Evolutionary conservation across 2,113 vertebrate species (phyloP), one percentile per base, ranked within the genome.

Genomic region (Aix galericulata): DNA sequence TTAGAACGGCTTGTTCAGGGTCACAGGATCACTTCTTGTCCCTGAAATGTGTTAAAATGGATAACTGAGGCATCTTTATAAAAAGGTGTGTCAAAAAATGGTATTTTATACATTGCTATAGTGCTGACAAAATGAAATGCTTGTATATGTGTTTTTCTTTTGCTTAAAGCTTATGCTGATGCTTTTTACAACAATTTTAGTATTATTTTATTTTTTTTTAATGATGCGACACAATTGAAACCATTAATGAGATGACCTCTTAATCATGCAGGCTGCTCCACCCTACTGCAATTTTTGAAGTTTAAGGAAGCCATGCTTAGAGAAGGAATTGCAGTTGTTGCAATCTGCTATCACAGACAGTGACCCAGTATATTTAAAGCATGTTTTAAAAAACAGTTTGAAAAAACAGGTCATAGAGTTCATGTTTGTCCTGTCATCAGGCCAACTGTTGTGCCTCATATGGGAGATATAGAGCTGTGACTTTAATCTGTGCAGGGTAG

Each of bases 361-460:
- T 52, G 80, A 92, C 26, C 69, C 46, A 22, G 42, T 84, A 64
- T 76, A 82, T 94, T 92, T 94, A 86, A 96, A 95, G 66, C 50
- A 67, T 21, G 36, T 29, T 93, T 34, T 86, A 59, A 89, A 94
- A 87, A 86, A 9, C 79, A 66, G 36, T 81, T 93, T 75, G 82
- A 67, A 91, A 95, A 96, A 95, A 62, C 73, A 59, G 92, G 94
- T 94, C 94, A 93, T 20, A 42, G 87, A 92, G 91, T 96, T 97
- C 88, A 91, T 58, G 82, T 75, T 75, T 93, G 60, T 82, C 86
- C 86, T 94, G 95, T 92, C 93, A 91, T 88, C 64, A 50, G 72
- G 86, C 85, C 90, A 93, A 81, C 68, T 83, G 82, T 72, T 78
- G 42, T 86, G 56, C 66, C 76, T 94, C 93, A 92, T 86, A 82